A percentile compares a stretch with the other conserved stretches of the same genome.
Evolutionary conservation across 2,113 vertebrate species (phyloP).

Genomic region (Rhabdomys dilectus): DNA sequence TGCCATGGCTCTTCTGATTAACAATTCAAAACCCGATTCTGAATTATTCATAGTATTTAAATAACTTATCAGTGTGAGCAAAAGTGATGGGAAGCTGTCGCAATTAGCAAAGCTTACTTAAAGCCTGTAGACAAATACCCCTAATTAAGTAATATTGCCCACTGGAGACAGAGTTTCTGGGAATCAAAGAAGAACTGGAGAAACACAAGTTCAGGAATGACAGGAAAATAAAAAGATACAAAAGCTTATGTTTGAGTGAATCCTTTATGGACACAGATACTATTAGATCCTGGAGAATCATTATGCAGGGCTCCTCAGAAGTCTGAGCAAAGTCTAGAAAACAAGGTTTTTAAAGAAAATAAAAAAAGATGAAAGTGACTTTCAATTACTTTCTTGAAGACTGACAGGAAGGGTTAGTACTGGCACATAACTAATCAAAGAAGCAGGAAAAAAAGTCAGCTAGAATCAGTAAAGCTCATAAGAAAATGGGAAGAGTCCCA

Average conservation of each 20-base stretch:
- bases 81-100: conserved; percentile 70
- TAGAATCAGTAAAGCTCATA: not conserved
- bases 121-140: conserved; percentile 74
- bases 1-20: conserved; percentile 69
- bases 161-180: conserved; percentile 40
- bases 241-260: no score
- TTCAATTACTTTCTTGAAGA: not conserved
- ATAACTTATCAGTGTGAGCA: conserved; percentile 76
- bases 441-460: not conserved
- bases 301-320: not conserved
- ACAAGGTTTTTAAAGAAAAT: not conserved
- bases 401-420: not conserved
- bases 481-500: not conserved
- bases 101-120: conserved; percentile 81
- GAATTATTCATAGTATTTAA: conserved; percentile 82
- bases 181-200: conserved; percentile 37
- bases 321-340: not conserved
- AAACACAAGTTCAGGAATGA: not conserved
- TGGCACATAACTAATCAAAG: not conserved
- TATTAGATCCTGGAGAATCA: not conserved
- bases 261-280: no score
- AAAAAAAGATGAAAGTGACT: not conserved
- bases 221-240: not conserved
- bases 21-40: conserved; percentile 78
- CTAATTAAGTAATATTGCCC: conserved; percentile 76